Percentiles rank a stretch among this genome's conserved stretches.
Conservation (phyloP, 1,140 invertebrate genomes). For the Leptoteleia sp. region DNA sequence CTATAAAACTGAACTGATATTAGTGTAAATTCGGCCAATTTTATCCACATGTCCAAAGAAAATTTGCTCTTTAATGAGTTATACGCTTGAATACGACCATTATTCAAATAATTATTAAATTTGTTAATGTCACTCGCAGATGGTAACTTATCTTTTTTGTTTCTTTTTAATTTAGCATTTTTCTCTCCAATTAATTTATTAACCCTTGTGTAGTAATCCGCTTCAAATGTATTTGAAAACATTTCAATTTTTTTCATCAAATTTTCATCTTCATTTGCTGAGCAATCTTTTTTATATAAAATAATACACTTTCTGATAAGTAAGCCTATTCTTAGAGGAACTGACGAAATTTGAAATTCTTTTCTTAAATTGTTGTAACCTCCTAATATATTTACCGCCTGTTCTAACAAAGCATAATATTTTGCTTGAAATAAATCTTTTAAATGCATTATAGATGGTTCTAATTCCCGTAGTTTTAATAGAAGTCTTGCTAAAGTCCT, state of each 20-base stretch:
- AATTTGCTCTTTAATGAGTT: constrained; percentile 2
- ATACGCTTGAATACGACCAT: neutral
- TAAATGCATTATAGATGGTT: neutral
- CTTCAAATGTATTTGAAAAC: constrained; percentile 15
- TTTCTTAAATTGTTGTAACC: neutral
- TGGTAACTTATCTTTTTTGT: constrained; percentile 15
- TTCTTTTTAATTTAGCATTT: constrained; percentile 1
- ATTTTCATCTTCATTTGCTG: neutral
- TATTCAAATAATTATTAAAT: constrained; percentile 6
- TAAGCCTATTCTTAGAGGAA: neutral
- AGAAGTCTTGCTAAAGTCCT: constrained; percentile 20
- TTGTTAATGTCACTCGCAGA: neutral
- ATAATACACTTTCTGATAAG: neutral
- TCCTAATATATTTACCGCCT: neutral
- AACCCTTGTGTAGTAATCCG: constrained; percentile 5
- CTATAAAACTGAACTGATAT: constrained; percentile 7
- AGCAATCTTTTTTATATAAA: constrained; percentile 4
- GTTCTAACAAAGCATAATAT: neutral
- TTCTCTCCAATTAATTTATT: constrained; percentile 25
- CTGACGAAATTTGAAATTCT: neutral
- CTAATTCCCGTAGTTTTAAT: neutral
- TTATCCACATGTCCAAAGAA: neutral
- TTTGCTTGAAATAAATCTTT: constrained; percentile 10
- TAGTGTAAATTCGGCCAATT: constrained; percentile 12
- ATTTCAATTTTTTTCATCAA: neutral